Conservation (phyloP, 2,113 vertebrate genomes). For the Vidua chalybeata region DNA sequence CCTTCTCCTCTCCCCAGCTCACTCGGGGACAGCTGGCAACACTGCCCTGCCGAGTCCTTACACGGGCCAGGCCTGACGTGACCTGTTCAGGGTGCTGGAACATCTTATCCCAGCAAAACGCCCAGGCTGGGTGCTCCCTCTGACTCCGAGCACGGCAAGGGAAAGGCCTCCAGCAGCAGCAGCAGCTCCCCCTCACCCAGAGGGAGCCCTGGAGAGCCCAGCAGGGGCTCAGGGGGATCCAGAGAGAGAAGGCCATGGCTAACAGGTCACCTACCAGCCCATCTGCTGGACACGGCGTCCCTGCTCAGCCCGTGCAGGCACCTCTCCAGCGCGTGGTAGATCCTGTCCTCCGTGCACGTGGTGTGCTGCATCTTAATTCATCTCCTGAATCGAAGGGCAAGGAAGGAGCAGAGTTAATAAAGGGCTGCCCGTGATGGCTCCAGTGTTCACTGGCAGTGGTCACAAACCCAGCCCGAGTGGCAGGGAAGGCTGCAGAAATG, state of each 20-base stretch:
- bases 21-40: background rate
- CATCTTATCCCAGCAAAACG: background rate
- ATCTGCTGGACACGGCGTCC: constrained; percentile 77
- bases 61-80: accelerated
- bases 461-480: background rate
- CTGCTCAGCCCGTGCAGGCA: constrained; percentile 88
- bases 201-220: background rate
- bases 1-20: background rate
- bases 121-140: background rate
- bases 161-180: background rate
- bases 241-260: background rate
- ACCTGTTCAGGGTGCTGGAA: background rate
- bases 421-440: background rate
- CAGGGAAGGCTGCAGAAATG: background rate
- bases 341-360: constrained; percentile 96
- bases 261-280: constrained; percentile 83
- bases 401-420: background rate
- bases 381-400: constrained; percentile 63
- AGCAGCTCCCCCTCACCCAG: background rate
- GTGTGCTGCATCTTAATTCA: constrained; percentile 96
- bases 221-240: background rate
- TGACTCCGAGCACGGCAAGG: accelerated
- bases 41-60: background rate
- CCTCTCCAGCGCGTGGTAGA: constrained; percentile 92
- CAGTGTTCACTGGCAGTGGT: accelerated